phyloP scores from a whole-genome alignment of 2,888 invertebrate genomes.

The Leptopilina syphax region DNA sequence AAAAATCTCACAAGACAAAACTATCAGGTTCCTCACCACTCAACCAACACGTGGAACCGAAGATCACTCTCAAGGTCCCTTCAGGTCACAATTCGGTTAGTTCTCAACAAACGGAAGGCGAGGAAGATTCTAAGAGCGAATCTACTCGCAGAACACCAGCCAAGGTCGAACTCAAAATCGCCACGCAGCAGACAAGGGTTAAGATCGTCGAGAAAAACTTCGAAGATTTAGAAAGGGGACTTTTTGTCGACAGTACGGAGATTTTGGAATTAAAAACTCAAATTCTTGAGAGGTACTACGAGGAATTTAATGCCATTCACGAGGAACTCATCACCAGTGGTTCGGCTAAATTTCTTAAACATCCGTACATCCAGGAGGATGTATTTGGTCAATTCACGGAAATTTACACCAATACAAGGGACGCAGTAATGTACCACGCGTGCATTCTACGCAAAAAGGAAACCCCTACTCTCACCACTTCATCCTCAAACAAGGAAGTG shows the following conservation, averaged over 20 bases:
- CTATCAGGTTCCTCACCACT: too few relatives aligned
- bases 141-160: neutral
- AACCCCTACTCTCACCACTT: neutral
- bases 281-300: neutral
- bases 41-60: too few relatives aligned
- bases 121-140: too few relatives aligned
- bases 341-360: neutral
- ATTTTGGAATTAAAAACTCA: neutral
- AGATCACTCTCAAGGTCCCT: too few relatives aligned
- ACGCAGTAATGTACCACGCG: neutral
- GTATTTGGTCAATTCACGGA: neutral
- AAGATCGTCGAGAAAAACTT: neutral
- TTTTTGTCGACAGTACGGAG: neutral
- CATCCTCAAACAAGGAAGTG: neutral
- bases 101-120: too few relatives aligned
- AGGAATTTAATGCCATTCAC: neutral
- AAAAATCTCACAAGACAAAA: too few relatives aligned
- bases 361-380: neutral
- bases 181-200: neutral
- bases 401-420: neutral
- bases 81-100: too few relatives aligned
- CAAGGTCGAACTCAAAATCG: neutral
- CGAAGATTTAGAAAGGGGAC: neutral
- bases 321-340: too few relatives aligned
- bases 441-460: neutral